phyloP scores from a whole-genome alignment of 1,140 invertebrate genomes.

The Tribolium castaneum region DNA sequence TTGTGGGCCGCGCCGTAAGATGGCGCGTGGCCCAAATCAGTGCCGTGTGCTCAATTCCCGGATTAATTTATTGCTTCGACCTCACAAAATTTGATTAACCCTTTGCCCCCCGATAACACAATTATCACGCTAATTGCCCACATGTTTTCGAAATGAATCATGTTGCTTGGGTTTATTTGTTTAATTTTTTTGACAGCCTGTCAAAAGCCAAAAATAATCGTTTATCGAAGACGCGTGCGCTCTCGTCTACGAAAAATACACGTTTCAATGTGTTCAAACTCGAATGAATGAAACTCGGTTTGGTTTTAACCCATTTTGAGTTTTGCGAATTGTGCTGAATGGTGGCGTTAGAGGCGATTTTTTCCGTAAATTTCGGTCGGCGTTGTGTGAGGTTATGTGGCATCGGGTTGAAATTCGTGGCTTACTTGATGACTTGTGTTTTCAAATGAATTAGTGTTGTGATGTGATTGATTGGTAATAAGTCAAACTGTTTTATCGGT shows the following conservation, averaged over 20 bases:
- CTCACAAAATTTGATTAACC: slow-evolving; percentile 30
- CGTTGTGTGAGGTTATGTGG: slow-evolving; percentile 17
- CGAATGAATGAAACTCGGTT: background rate
- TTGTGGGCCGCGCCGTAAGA: background rate
- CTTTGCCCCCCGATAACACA: slow-evolving; percentile 19
- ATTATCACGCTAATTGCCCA: background rate
- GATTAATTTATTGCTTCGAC: slow-evolving; percentile 24
- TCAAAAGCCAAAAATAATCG: slow-evolving; percentile 20
- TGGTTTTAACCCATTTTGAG: background rate
- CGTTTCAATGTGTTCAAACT: slow-evolving; percentile 18
- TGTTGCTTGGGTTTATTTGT: slow-evolving; percentile 4
- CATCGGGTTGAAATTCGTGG: background rate
- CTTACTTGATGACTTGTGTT: background rate
- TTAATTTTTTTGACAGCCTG: slow-evolving; percentile 26
- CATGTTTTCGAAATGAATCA: background rate
- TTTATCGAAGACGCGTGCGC: slow-evolving; percentile 25
- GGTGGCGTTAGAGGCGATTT: too few species aligned
- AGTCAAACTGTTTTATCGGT: slow-evolving; percentile 18
- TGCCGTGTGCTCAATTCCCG: background rate
- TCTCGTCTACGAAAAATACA: background rate
- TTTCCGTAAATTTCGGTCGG: background rate
- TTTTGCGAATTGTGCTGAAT: background rate
- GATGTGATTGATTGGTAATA: slow-evolving; percentile 15
- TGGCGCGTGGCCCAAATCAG: slow-evolving; percentile 5
- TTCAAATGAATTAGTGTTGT: slow-evolving; percentile 11